phyloP scores from a whole-genome alignment of 2,888 invertebrate genomes.

The Erebia palarica region DNA sequence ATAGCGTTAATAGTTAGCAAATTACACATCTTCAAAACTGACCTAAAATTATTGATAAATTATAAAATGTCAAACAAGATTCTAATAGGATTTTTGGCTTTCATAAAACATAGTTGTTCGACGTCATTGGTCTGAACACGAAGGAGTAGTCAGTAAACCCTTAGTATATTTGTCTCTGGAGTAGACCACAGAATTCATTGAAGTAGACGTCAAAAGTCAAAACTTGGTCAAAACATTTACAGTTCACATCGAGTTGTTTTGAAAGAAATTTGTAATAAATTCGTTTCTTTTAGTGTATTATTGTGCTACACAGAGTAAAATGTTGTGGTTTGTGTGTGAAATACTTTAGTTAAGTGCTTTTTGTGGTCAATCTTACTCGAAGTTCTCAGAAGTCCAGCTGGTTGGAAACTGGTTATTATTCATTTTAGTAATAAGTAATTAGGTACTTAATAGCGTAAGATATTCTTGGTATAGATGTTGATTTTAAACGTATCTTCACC shows the following conservation, averaged over 20 bases:
- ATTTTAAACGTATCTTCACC: slow-evolving; percentile 5
- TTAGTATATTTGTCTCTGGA: slow-evolving; percentile 15
- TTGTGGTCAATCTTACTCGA: slow-evolving; percentile 46
- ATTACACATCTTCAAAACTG: too few relatives aligned
- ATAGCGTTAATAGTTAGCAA: too few relatives aligned
- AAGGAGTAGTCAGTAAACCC: slow-evolving; percentile 25
- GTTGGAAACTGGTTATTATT: slow-evolving; percentile 52
- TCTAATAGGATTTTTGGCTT: slow-evolving; percentile 45
- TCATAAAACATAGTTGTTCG: too few relatives aligned
- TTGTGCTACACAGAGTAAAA: slow-evolving; percentile 35
- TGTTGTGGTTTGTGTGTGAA: slow-evolving; percentile 45
- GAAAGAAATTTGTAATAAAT: slow-evolving; percentile 46
- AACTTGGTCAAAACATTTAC: slow-evolving; percentile 55
- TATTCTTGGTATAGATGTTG: slow-evolving; percentile 20
- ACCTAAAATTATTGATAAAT: background rate
- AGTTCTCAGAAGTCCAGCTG: slow-evolving; percentile 64
- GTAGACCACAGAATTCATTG: too few relatives aligned
- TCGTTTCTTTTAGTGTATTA: slow-evolving; percentile 33
- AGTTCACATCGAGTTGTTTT: slow-evolving; percentile 57
- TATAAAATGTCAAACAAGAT: slow-evolving; percentile 24
- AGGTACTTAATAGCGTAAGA: background rate
- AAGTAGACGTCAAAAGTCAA: slow-evolving; percentile 38
- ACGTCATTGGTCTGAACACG: background rate
- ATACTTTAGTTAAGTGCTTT: slow-evolving; percentile 46
- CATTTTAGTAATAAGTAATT: slow-evolving; percentile 38